Base-by-base conservation (phyloP, 2,888 invertebrate species). In the Leuctra nigra region DNA sequence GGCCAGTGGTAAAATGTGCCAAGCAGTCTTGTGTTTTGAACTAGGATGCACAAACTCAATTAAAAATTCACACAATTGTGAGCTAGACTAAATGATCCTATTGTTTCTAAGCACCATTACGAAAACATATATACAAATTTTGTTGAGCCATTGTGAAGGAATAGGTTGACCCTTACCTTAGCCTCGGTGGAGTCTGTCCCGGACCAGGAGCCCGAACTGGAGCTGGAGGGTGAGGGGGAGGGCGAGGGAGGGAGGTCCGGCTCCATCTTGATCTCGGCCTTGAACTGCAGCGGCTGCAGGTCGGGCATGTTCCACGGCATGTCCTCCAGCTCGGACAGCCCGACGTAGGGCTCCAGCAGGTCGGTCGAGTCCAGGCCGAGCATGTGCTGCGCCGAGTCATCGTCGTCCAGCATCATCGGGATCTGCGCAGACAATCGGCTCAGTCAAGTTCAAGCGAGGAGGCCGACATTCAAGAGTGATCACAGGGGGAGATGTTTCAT, bases 251-350 rank as follows among this genome's bases (percentile, higher is more conserved):
- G 61, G 1, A 62, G 60, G 7, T 55, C 59, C 9, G 64, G 62
- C 53, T 65, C 65, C 23, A 62, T 54, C 58, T 63, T 64, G 41
- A 64, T 64, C 48, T 63, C 64, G 23, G 64, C 65, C 54, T 63
- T 63, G 35, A 62, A 61, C n/a, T 56, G 50, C 16, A 59, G 22
- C 7, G 56, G 23, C 39, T 41, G 36, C 13, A 59, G 39, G 39
- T 48, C 47, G 13, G 60, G 55, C 25, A 61, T 61, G 6, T 50
- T 58, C 62, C 63, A 63, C n/a, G 57, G 58, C 55, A 52, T 54
- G 18, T 54, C 50, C 29, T 62, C 61, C 24, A 63, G 54, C 7
- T 59, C 60, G 11, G 59, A 61, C 47, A 62, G 55, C 18, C 60
- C 38, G n/a, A 58, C 53, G 25, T 55, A 59, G 1, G 57, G 56